These are phyloP conservation scores for Gnathonemus echidnorhynchus DNA, from an alignment of 2,113 vertebrate genomes.

Conservation along the genomic window DNA sequence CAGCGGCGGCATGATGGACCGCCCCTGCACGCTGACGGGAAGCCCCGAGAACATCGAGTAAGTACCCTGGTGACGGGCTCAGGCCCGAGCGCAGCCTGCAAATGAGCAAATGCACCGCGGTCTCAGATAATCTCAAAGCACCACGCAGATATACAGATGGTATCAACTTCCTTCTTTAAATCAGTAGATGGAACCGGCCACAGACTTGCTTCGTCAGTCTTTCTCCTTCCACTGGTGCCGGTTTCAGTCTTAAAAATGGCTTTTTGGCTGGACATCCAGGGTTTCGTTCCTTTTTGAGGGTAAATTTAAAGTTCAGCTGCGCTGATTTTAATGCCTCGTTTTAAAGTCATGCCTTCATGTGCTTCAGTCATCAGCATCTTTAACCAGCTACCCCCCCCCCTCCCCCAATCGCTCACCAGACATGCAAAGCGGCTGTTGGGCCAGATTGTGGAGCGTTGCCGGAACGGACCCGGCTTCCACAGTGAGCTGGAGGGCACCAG, in stretches of 20 bases:
- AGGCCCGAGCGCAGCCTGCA: too few species aligned
- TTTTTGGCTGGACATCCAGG: not conserved
- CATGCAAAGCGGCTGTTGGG: conserved; percentile 91
- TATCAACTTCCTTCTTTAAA: not conserved
- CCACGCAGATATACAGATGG: not conserved
- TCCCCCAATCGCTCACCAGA: conserved; percentile 53
- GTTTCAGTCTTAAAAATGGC: not conserved
- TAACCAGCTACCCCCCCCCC: conserved; percentile 37
- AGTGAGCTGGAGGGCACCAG: conserved; percentile 81
- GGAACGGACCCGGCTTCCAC: conserved; percentile 90
- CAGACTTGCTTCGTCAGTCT: not conserved
- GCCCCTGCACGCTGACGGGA: conserved; percentile 91
- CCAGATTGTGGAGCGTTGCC: conserved; percentile 96
- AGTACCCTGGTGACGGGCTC: conserved; percentile 48
- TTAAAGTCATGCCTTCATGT: not conserved
- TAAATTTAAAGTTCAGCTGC: not conserved
- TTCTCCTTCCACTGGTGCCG: not conserved
- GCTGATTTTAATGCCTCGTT: not conserved
- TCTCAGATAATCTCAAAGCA: not conserved
- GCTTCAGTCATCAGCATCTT: too few species aligned
- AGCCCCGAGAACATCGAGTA: conserved; percentile 95
- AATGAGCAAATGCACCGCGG: not conserved
- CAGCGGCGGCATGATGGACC: conserved; percentile 91
- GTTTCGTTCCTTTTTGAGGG: not conserved
- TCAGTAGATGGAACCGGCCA: not conserved